Evolutionary conservation across 2,888 invertebrate genomes (phyloP).

Genomic region (Sphaerolaimus hirsutus): DNA sequence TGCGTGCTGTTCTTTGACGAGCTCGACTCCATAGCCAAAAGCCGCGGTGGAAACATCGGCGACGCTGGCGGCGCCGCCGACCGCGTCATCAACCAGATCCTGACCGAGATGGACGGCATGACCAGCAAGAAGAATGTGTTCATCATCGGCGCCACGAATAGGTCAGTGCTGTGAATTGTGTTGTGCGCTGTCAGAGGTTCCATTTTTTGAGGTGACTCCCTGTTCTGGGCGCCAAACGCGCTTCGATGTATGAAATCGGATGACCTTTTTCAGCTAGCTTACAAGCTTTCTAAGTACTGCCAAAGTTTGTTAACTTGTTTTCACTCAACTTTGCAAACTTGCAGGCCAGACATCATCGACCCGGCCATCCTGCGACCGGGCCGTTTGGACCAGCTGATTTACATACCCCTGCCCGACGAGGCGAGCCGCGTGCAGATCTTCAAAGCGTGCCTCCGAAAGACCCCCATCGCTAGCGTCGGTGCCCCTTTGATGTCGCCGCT

Average conservation of each 20-base stretch:
- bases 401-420: constrained; percentile 97
- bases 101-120: constrained; percentile 99
- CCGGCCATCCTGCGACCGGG: constrained; percentile 94
- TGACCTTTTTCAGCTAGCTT: no score
- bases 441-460: constrained; percentile 68
- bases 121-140: constrained; percentile 98
- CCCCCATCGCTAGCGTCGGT: constrained; percentile 56
- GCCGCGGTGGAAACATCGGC: constrained; percentile 82
- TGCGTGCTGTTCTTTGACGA: constrained; percentile 99
- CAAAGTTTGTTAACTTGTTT: no score
- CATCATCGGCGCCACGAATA: constrained; percentile 84
- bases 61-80: constrained; percentile 94
- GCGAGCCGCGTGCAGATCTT: constrained; percentile 87
- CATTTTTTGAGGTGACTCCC: not conserved
- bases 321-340: no score
- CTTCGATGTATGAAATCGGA: no score
- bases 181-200: not conserved
- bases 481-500: not conserved
- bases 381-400: constrained; percentile 91
- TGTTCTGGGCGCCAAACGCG: no score
- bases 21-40: constrained; percentile 95
- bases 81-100: constrained; percentile 93
- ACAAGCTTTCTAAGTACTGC: no score
- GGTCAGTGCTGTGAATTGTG: constrained; percentile 28
- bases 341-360: constrained; percentile 72